These are phyloP conservation scores for Eurytoma californica DNA, from an alignment of 2,888 invertebrate species.

Conservation along the genomic window DNA sequence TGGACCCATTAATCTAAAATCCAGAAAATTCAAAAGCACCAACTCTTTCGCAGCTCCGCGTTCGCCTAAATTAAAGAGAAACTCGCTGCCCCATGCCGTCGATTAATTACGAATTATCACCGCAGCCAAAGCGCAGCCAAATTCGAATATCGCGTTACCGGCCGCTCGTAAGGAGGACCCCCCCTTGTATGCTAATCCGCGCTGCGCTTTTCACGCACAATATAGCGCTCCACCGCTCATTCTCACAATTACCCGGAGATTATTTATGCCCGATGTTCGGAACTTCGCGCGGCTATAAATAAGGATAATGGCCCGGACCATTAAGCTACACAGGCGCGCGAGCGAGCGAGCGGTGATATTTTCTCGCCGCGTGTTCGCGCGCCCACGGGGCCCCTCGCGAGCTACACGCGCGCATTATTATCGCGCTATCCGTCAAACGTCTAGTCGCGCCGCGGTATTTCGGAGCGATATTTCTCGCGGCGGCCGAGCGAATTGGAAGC, in stretches of 20 bases:
- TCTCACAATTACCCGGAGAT: constrained; percentile 66
- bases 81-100: not conserved
- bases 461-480: not conserved
- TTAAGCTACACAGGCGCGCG: constrained; percentile 66
- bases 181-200: not conserved
- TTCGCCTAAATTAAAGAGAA: not conserved
- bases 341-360: constrained; percentile 68
- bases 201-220: constrained; percentile 1
- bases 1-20: too few species aligned
- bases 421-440: constrained; percentile 67
- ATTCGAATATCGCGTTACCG: not conserved
- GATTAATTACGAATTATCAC: not conserved
- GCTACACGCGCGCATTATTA: constrained; percentile 57
- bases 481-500: not conserved
- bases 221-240: constrained; percentile 40
- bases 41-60: too few species aligned
- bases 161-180: not conserved
- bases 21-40: too few species aligned
- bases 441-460: constrained; percentile 15
- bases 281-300: constrained; percentile 66
- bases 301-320: constrained; percentile 70
- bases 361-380: constrained; percentile 66
- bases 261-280: constrained; percentile 66
- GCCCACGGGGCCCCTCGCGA: constrained; percentile 9
- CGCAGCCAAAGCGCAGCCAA: not conserved